These are phyloP conservation scores for Mustelus asterias DNA, from an alignment of 2,113 vertebrate species.

Conservation along the genomic window DNA sequence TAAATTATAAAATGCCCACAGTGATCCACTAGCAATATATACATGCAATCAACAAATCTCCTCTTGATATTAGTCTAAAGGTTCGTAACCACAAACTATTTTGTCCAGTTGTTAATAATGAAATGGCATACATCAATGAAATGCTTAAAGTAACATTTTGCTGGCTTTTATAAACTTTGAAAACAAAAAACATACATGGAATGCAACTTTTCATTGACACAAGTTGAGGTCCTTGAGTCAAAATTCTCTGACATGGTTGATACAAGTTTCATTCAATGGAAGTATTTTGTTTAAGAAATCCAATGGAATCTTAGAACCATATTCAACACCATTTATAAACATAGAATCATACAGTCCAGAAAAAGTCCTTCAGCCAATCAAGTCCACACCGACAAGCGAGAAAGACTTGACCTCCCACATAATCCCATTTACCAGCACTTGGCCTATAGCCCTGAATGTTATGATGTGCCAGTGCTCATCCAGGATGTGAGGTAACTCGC, in stretches of 20 bases:
- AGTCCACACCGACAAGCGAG: no score
- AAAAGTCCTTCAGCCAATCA: no score
- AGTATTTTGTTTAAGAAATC: neutral
- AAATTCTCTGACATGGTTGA: neutral
- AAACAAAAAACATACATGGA: neutral
- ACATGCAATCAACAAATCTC: neutral
- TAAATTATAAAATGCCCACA: neutral
- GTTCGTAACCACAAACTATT: neutral
- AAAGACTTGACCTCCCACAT: no score
- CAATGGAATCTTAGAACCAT: neutral
- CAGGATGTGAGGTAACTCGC: no score
- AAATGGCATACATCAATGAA: neutral
- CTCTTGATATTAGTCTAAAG: neutral
- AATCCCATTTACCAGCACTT: no score
- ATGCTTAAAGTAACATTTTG: neutral
- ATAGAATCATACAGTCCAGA: no score
- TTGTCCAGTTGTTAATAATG: neutral
- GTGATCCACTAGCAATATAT: neutral
- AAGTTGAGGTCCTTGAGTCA: neutral
- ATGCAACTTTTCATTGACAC: neutral
- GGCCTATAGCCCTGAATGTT: no score
- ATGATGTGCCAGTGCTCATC: no score
- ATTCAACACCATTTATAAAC: neutral
- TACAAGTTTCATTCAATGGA: neutral
- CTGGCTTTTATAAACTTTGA: slow-evolving; percentile 9